Conservation (phyloP, 2,888 invertebrate genomes). For the Mycalesis mineus region DNA sequence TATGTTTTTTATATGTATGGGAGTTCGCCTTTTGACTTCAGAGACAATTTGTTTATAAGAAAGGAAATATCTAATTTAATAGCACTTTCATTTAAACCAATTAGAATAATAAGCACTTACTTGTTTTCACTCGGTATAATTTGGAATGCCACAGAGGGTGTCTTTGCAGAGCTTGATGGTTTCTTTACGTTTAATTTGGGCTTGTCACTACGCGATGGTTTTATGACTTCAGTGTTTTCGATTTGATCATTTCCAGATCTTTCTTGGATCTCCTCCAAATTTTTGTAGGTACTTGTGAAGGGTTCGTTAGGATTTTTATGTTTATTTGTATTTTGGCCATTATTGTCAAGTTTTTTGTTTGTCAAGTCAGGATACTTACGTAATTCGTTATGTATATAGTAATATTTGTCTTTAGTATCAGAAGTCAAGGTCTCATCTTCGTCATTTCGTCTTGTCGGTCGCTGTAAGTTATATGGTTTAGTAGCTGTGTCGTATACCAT, state of each 20-base stretch:
- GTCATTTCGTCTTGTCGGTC: conserved; percentile 66
- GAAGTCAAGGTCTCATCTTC: conserved; percentile 38
- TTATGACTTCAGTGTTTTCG: conserved; percentile 14
- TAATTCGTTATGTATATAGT: conserved; percentile 64
- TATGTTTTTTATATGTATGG: too few species aligned
- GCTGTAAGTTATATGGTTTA: conserved; percentile 56
- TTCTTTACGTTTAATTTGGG: conserved; percentile 42
- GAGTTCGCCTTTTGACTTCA: too few species aligned
- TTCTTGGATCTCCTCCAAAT: conserved; percentile 21
- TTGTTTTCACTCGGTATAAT: conserved; percentile 73
- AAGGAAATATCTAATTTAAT: too few species aligned
- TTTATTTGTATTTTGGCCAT: conserved; percentile 46
- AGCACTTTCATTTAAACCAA: too few species aligned
- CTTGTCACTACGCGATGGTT: conserved; percentile 29
- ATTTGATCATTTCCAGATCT: conserved; percentile 36
- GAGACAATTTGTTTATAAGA: too few species aligned
- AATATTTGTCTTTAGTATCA: conserved; percentile 56
- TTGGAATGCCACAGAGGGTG: conserved; percentile 68
- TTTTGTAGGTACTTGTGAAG: not conserved
- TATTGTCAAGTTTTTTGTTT: conserved; percentile 23
- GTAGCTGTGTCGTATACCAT: conserved; percentile 64
- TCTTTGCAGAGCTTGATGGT: conserved; percentile 51
- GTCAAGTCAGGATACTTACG: conserved; percentile 55
- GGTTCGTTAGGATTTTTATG: conserved; percentile 27
- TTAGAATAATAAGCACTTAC: too few species aligned